Percentiles rank a stretch among this genome's conserved stretches.
Conservation (phyloP, 2,113 vertebrate genomes). For the Cochlearius cochlearius region DNA sequence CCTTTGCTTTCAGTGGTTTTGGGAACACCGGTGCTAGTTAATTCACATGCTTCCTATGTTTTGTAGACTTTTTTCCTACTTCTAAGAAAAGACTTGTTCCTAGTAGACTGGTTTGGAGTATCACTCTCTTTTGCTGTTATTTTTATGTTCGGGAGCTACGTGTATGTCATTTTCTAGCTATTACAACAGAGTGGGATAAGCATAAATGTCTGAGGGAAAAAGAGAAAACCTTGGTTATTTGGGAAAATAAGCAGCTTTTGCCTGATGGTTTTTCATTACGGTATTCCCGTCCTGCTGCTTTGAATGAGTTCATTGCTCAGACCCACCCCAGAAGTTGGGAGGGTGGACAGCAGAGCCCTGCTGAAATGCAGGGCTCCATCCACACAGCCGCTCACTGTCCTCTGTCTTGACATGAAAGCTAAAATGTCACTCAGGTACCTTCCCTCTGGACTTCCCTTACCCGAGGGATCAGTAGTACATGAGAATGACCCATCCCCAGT, state of each 20-base stretch:
- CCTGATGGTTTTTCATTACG: not conserved
- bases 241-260: not conserved
- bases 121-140: not conserved
- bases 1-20: slow-evolving; percentile 55
- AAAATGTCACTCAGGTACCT: slow-evolving; percentile 43
- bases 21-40: slow-evolving; percentile 48
- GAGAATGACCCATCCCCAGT: slow-evolving; percentile 45
- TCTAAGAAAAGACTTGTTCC: slow-evolving; percentile 21
- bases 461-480: slow-evolving; percentile 56
- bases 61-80: slow-evolving; percentile 13
- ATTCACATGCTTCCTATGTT: slow-evolving; percentile 34
- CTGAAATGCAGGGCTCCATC: not conserved
- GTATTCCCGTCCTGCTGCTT: not conserved
- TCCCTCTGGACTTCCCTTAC: slow-evolving; percentile 32
- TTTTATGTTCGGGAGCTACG: not conserved
- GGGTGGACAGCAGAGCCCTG: not conserved
- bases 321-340: not conserved
- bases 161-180: not conserved
- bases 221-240: not conserved
- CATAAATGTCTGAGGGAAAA: not conserved
- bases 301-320: not conserved
- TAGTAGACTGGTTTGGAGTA: not conserved
- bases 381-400: not conserved
- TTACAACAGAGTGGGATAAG: not conserved
- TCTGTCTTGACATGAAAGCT: not conserved